Conservation (phyloP, 1,140 invertebrate species). For the Dreissena polymorpha region DNA sequence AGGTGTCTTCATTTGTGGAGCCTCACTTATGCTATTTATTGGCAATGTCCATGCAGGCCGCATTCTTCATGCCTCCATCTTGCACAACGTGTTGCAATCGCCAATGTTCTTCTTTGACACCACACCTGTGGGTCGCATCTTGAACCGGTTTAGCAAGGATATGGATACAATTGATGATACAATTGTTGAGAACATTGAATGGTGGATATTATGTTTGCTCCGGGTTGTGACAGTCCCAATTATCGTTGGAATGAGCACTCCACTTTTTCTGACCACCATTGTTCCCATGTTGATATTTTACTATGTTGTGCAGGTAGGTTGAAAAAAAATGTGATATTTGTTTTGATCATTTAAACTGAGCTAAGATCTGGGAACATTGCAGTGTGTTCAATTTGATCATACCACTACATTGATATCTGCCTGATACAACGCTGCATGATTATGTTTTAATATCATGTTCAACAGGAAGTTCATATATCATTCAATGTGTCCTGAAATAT, state of each 20-base stretch:
- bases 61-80: conserved; percentile 87
- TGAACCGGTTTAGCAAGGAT: conserved; percentile 78
- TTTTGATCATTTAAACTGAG: background rate
- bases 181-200: conserved; percentile 65
- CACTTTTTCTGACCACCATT: conserved; percentile 90
- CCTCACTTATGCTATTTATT: conserved; percentile 53
- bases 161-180: conserved; percentile 74
- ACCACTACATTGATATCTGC: no score
- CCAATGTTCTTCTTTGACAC: conserved; percentile 75
- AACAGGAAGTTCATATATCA: no score
- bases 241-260: conserved; percentile 76
- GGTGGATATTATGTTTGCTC: conserved; percentile 64
- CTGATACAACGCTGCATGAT: no score
- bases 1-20: conserved; percentile 85
- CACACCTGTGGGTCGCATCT: conserved; percentile 69
- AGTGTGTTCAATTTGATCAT: background rate
- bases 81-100: conserved; percentile 81
- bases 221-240: conserved; percentile 60
- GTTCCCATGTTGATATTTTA: conserved; percentile 92
- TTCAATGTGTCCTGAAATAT: no score
- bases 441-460: no score
- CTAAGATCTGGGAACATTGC: background rate
- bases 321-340: conserved; percentile 70
- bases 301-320: conserved; percentile 87
- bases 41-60: conserved; percentile 84